These are phyloP conservation scores for Struthio camelus DNA, from an alignment of 2,113 vertebrate genomes.

Conservation along the genomic window DNA sequence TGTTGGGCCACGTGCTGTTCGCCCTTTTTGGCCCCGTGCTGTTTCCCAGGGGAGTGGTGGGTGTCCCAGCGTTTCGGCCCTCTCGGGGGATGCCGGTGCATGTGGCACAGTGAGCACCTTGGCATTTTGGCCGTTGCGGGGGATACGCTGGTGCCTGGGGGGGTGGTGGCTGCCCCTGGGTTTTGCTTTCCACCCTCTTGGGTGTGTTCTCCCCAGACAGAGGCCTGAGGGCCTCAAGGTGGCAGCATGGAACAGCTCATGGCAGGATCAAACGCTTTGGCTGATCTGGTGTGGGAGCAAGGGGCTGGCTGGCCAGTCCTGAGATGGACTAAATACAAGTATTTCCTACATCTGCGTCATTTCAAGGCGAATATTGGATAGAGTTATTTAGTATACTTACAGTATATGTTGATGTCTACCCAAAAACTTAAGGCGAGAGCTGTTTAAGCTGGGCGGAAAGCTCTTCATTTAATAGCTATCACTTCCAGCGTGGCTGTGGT, in stretches of 20 bases:
- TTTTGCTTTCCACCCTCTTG: fast-evolving
- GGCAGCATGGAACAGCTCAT: conserved; percentile 17
- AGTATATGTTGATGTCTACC: fast-evolving
- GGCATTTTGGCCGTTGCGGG: background rate
- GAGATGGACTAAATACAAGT: fast-evolving
- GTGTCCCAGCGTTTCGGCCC: fast-evolving
- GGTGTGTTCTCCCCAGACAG: background rate
- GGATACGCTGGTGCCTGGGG: fast-evolving
- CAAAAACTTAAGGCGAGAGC: background rate
- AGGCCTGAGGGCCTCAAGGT: conserved; percentile 15
- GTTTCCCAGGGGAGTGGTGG: fast-evolving
- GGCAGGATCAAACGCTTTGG: fast-evolving
- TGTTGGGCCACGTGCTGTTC: fast-evolving
- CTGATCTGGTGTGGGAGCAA: background rate
- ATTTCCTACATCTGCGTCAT: fast-evolving
- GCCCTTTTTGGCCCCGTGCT: fast-evolving
- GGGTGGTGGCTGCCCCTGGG: fast-evolving
- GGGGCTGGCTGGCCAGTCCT: background rate
- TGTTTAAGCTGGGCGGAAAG: fast-evolving
- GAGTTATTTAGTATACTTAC: no score
- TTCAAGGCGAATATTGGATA: fast-evolving
- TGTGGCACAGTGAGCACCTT: fast-evolving
- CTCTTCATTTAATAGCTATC: fast-evolving
- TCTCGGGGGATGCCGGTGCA: fast-evolving
- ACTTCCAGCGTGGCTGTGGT: background rate